phyloP scores from a whole-genome alignment of 2,113 vertebrate genomes.

The Sciurus niger region DNA sequence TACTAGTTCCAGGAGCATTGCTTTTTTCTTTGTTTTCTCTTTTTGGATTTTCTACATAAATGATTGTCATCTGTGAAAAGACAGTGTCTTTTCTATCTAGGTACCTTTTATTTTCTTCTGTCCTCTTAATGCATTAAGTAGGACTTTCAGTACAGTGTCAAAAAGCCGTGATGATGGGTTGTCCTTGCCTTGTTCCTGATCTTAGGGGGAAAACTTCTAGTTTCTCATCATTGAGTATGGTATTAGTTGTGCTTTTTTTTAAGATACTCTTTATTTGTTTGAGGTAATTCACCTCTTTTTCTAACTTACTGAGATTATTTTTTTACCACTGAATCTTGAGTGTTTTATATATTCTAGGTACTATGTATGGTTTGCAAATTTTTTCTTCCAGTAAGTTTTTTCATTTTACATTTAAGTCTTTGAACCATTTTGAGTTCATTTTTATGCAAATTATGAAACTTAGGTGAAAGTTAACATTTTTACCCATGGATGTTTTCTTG shows the following conservation, averaged over 20 bases:
- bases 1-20: not conserved
- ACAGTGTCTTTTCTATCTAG: not conserved
- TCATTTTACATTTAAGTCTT: constrained; percentile 9
- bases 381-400: constrained; percentile 38
- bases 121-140: not conserved
- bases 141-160: not conserved
- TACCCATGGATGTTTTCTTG: not conserved
- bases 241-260: not conserved
- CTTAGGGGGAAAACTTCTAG: not conserved
- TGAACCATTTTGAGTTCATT: constrained; percentile 48
- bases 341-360: constrained; percentile 64
- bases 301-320: not conserved
- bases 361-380: constrained; percentile 2
- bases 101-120: not conserved
- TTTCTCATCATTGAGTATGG: not conserved
- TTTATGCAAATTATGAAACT: constrained; percentile 42
- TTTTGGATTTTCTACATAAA: not conserved
- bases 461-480: constrained; percentile 9
- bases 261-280: not conserved
- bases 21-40: not conserved
- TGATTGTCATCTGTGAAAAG: not conserved
- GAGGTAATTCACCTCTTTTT: not conserved
- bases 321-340: constrained; percentile 3
- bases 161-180: not conserved
- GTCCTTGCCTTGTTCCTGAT: not conserved